Conservation (phyloP, 2,888 invertebrate species). For the Priocnemis perturbator region DNA sequence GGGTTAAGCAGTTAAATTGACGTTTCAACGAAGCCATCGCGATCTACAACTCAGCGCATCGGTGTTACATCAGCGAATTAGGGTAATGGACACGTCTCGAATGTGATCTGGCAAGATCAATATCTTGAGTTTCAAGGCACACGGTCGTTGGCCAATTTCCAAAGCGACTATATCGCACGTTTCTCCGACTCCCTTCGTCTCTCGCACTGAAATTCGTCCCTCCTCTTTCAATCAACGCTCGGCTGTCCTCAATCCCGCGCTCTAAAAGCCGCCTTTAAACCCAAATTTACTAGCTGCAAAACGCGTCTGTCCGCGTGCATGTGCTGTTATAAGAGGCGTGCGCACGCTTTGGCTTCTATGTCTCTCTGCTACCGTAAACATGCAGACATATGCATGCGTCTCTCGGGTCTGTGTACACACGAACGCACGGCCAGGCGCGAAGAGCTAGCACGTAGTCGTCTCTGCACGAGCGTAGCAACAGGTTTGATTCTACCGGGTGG, state of each 20-base stretch:
- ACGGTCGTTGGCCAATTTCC: constrained; percentile 28
- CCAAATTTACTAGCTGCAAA: constrained; percentile 9
- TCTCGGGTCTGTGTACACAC: no score
- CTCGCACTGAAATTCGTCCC: not conserved
- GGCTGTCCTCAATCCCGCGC: not conserved
- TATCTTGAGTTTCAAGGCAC: constrained; percentile 25
- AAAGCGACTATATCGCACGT: constrained; percentile 10
- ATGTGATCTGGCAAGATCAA: constrained; percentile 32
- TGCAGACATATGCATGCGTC: no score
- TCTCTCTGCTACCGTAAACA: no score
- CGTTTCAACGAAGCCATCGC: constrained; percentile 6
- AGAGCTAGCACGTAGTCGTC: constrained; percentile 2
- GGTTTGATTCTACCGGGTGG: constrained; percentile 32
- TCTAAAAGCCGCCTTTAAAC: not conserved
- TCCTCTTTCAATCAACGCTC: not conserved
- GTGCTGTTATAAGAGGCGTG: not conserved
- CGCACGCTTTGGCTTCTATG: not conserved
- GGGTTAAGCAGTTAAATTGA: constrained; percentile 12
- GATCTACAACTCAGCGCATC: no score
- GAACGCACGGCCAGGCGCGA: not conserved
- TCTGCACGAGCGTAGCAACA: constrained; percentile 40
- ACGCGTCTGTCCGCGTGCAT: not conserved
- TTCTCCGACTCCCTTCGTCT: no score
- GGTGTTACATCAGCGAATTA: constrained; percentile 19
- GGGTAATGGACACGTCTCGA: constrained; percentile 4